Base-by-base conservation (phyloP, 2,888 invertebrate genomes). In the Chouioia cunea region DNA sequence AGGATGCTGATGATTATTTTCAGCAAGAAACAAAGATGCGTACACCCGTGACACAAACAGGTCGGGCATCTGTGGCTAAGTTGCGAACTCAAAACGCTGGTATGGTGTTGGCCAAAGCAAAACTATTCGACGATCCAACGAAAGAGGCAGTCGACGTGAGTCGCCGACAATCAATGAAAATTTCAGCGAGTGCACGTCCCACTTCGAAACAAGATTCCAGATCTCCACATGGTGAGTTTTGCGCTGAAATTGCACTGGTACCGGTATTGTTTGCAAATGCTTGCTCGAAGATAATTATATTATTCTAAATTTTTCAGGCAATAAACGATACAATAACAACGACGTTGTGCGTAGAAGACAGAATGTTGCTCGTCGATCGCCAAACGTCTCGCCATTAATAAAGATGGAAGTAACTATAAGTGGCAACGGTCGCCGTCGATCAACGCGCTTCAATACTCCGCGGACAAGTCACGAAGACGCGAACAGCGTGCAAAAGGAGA, bases 51-150 rank as follows among this genome's bases (percentile, higher is more conserved):
- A 86, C 86, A 63, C 87, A 87, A 58, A 89, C 89, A 27, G 91
- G 91, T 0, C 88, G 93, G 70, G 91, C 92, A 0, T 93, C 93
- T 0, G 90, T 94, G 14, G 92, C 92, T 20, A 91, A 91, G 77
- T 81, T 94, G 43, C 87, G 93, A 27, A 88, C 89, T 58, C 92
- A 93, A 83, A 94, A 94, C 82, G 93, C 92, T 6, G 94, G 94
- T 8, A 93, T 93, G 87, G 94, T 94, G 0, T 86, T 93, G 70
- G 93, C 93, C 1, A 93, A 93, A 86, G 93, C 93, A 0, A 92
- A 91, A 81, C 86, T 93, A 23, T 94, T 93, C 79, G 92, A 93
- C 81, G 87, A 87, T 86, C 77, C 79, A 6, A 79, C 76, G 4
- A 73, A 73, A 48, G 65, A 65, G 14, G 50, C 60, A 2, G 27